Evolutionary conservation across 1,140 invertebrate species (phyloP).

Genomic region (Drosophila lacteicornis): DNA sequence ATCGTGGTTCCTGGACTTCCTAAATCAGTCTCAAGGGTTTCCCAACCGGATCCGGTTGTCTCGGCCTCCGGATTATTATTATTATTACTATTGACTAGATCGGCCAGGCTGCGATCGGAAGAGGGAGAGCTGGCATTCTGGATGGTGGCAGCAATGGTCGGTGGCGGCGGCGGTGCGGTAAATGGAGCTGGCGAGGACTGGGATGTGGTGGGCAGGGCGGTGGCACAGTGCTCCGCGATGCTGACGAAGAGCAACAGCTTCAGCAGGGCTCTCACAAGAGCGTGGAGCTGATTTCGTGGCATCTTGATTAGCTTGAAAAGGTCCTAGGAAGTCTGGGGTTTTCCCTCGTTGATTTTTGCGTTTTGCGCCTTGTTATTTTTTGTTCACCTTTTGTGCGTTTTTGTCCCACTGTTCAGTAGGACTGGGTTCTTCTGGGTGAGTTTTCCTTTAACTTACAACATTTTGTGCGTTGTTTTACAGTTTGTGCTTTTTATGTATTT

Average conservation of each 20-base stretch:
- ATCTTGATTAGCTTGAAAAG: constrained; percentile 35
- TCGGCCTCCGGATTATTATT: constrained; percentile 41
- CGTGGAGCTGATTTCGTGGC: constrained; percentile 68
- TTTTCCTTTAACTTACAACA: constrained; percentile 56
- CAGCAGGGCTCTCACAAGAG: constrained; percentile 51
- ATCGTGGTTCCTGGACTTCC: constrained; percentile 32
- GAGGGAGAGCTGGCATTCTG: constrained; percentile 25
- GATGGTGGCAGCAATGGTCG: neutral
- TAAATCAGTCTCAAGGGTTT: constrained; percentile 77
- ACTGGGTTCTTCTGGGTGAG: constrained; percentile 21
- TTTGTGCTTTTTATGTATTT: constrained; percentile 26
- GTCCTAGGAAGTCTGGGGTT: constrained; percentile 11
- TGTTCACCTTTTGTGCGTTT: constrained; percentile 52
- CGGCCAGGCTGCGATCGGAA: constrained; percentile 42
- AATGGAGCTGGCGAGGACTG: constrained; percentile 47
- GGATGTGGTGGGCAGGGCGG: constrained; percentile 57
- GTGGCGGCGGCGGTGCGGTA: constrained; percentile 30
- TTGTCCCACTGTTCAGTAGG: constrained; percentile 62
- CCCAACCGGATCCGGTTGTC: constrained; percentile 60
- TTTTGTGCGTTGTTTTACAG: constrained; percentile 61
- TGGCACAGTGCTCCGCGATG: constrained; percentile 62
- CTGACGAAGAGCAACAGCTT: constrained; percentile 63
- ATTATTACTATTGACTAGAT: constrained; percentile 55
- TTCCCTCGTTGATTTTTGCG: constrained; percentile 10
- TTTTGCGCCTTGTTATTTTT: constrained; percentile 8